phyloP scores from a whole-genome alignment of 2,797 vertebrate genomes.

The Poliocrania exsul region DNA sequence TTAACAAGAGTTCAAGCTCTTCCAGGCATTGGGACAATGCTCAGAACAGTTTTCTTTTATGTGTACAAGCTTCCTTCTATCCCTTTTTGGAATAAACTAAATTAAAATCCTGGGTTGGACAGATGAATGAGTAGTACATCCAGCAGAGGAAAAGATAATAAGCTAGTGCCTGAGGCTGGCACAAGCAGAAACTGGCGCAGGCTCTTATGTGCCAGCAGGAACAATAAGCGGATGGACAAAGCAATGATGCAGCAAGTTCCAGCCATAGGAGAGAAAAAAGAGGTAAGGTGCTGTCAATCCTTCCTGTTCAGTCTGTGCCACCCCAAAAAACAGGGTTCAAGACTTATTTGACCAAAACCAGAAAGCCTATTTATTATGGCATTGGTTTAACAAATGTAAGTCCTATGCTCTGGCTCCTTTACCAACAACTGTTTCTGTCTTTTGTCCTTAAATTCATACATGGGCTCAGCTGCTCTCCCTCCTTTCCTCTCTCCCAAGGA shows the following conservation, averaged over 20 bases:
- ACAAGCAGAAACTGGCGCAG: background rate
- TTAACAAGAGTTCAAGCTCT: background rate
- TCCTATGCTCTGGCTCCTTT: background rate
- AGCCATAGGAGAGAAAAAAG: background rate
- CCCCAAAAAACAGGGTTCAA: background rate
- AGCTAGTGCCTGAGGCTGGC: background rate
- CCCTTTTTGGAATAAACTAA: background rate
- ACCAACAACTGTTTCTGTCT: background rate
- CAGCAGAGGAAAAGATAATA: background rate
- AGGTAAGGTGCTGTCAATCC: background rate
- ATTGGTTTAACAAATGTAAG: background rate
- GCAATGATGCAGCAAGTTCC: background rate
- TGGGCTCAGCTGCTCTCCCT: background rate
- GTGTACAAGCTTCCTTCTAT: background rate
- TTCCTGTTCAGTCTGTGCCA: background rate
- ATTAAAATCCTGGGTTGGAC: background rate
- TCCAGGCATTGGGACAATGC: background rate
- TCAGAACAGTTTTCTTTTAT: background rate
- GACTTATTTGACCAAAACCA: background rate
- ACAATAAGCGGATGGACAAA: background rate
- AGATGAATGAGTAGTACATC: background rate
- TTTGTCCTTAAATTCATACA: background rate
- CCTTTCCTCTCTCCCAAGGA: background rate
- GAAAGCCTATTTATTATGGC: background rate
- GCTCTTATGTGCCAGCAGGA: background rate